Percentiles rank a stretch among this genome's conserved stretches.
Conservation (phyloP, 2,797 vertebrate species). For the Pelobates cultripes region DNA sequence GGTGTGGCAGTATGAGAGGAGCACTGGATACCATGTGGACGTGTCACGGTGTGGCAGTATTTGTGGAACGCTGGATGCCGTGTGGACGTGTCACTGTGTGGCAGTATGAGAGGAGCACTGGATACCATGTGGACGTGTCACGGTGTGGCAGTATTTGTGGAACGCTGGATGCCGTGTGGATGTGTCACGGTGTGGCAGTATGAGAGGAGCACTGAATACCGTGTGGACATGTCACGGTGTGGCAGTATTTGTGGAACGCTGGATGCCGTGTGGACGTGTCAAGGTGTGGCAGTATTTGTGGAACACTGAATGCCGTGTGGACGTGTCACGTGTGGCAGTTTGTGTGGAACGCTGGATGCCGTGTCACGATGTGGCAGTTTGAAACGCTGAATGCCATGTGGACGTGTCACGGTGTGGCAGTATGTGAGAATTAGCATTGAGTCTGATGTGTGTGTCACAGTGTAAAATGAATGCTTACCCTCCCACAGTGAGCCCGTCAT, state of each 20-base stretch:
- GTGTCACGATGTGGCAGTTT: neutral
- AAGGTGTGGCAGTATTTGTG: neutral
- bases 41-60: rapidly evolving
- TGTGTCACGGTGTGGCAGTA: neutral
- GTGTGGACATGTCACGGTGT: too few species aligned
- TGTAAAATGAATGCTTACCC: conserved; percentile 70
- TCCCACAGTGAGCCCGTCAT: conserved; percentile 82
- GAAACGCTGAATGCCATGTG: neutral
- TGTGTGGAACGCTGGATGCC: neutral
- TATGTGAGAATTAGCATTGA: too few species aligned
- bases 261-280: neutral
- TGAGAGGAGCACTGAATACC: too few species aligned
- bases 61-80: neutral
- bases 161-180: neutral
- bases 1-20: neutral
- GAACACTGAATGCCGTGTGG: too few species aligned
- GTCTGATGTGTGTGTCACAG: too few species aligned
- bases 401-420: neutral
- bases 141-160: neutral
- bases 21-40: too few species aligned
- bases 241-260: neutral
- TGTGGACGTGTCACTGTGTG: neutral
- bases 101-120: too few species aligned
- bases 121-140: too few species aligned
- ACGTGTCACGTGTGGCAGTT: neutral